These are phyloP conservation scores for Globia sparganii DNA, from an alignment of 2,888 invertebrate species.

Conservation along the genomic window DNA sequence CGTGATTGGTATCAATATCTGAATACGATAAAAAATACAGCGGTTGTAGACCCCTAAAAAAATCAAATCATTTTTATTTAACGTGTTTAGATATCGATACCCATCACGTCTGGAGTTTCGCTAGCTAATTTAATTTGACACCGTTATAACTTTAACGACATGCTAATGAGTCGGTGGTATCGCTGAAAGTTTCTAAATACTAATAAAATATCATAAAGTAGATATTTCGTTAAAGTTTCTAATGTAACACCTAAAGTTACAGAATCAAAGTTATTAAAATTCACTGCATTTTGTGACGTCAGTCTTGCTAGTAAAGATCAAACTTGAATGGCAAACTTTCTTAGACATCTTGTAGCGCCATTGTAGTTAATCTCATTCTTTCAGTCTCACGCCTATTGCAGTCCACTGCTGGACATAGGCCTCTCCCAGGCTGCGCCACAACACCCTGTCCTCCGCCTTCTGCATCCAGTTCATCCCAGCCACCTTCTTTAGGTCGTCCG, in stretches of 20 bases:
- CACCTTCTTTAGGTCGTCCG: too few relatives aligned
- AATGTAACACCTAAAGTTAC: neutral
- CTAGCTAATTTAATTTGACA: too few relatives aligned
- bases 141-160: neutral
- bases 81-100: too few relatives aligned
- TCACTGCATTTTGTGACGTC: neutral
- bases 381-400: neutral
- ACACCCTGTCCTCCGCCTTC: too few relatives aligned
- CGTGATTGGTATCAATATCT: too few relatives aligned
- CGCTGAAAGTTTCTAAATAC: neutral
- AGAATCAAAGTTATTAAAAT: neutral
- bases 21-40: too few relatives aligned
- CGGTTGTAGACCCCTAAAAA: too few relatives aligned
- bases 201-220: neutral
- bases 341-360: neutral
- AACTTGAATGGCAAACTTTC: neutral
- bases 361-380: neutral
- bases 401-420: too few relatives aligned
- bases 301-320: neutral
- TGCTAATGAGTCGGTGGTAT: constrained; percentile 13
- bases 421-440: too few relatives aligned
- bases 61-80: too few relatives aligned
- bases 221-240: constrained; percentile 4
- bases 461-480: too few relatives aligned
- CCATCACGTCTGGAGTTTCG: too few relatives aligned